Evolutionary conservation across 2,797 vertebrate species (phyloP), one percentile per base, ranked within the genome.

Genomic region (Danio jaintianensis): DNA sequence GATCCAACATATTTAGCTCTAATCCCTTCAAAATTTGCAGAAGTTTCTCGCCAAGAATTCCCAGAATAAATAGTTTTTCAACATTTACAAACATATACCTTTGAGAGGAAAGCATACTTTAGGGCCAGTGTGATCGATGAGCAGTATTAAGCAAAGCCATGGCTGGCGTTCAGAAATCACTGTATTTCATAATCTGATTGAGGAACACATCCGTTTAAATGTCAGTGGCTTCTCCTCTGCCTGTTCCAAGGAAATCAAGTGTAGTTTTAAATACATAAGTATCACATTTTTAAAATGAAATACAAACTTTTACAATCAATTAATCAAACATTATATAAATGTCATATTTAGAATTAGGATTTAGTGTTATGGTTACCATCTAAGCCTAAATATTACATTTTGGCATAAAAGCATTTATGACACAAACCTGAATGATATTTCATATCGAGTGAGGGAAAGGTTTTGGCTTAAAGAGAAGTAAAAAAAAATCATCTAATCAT

Each of bases 1-100:
- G 83, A 50, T 82, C 79, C 71, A 75, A 62, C 83, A 79, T 75
- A 87, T 86, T 75, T 73, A 48, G 78, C 68, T 71, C 82, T 87
- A 85, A 87, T 92, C 85, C 79, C 82, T 79, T 71, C 79, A 76
- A 87, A 89, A 87, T 88, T 84, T 86, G 47, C 70, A 5, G 52
- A 68, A 13, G 70, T 64, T 48, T 22, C 29, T 18, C 84, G 85
- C 89, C 88, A 89, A 88, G 77, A 82, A 82, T 84, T 83, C 80
- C 78, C 38, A 83, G 80, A 78, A 84, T 83, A 79, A 78, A 81
- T 67, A 38, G 5, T 87, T 86, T 86, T 84, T 83, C 82, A 75
- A 69, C 18, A 8, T 78, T 78, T 68, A 80, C 66, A 75, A 83
- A 75, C 63, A 64, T 72, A 78, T 86, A 75, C 82, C 73, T 89